phyloP scores from a whole-genome alignment of 2,888 invertebrate genomes.

The Sinhomidia bicolor region DNA sequence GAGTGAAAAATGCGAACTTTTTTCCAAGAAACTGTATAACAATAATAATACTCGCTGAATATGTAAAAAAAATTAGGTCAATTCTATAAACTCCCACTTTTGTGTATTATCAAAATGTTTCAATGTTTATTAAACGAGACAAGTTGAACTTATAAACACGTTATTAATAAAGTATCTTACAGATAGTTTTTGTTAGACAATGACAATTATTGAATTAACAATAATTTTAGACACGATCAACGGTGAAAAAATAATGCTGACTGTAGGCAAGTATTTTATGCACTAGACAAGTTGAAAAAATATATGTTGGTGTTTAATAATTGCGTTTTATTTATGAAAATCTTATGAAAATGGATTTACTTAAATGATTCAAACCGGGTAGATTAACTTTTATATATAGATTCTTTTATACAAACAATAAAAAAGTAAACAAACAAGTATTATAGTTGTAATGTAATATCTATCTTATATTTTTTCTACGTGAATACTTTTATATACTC shows the following conservation, averaged over 20 bases:
- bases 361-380: neutral
- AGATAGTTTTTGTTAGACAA: too few relatives aligned
- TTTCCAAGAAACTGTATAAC: neutral
- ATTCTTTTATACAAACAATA: slow-evolving; percentile 12
- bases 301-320: too few relatives aligned
- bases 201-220: too few relatives aligned
- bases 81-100: neutral
- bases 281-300: slow-evolving; percentile 34
- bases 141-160: slow-evolving; percentile 19
- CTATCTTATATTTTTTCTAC: neutral
- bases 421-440: slow-evolving; percentile 25
- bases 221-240: slow-evolving; percentile 22
- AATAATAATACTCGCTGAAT: neutral
- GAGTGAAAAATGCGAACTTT: neutral
- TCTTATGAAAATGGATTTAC: neutral
- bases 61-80: slow-evolving; percentile 23
- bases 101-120: neutral
- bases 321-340: neutral
- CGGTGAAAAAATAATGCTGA: slow-evolving; percentile 66
- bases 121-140: neutral
- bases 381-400: neutral
- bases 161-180: neutral
- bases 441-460: neutral
- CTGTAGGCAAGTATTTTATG: too few relatives aligned
- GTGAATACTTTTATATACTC: slow-evolving; percentile 2